Percentiles rank a stretch among this genome's conserved stretches.
Conservation (phyloP, 2,113 vertebrate species). For the Ardeotis arabs region DNA sequence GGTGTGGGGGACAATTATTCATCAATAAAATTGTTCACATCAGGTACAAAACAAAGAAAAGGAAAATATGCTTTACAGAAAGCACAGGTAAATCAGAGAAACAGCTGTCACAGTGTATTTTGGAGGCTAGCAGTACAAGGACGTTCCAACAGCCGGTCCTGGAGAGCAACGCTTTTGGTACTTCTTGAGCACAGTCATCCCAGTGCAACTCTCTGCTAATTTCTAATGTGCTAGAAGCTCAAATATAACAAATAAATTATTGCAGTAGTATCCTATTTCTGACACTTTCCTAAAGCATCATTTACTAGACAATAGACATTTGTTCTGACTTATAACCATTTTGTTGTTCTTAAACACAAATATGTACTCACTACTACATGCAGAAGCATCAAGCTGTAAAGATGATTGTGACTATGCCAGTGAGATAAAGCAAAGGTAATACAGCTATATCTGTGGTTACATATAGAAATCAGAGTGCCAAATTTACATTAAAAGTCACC, state of each 20-base stretch:
- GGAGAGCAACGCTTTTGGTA: background rate
- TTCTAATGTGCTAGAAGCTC: background rate
- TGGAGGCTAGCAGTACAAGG: background rate
- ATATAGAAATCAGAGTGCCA: background rate
- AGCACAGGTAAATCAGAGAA: background rate
- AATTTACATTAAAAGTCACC: slow-evolving; percentile 31
- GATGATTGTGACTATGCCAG: background rate
- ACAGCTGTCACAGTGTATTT: background rate
- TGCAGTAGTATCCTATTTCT: background rate
- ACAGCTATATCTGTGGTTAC: background rate
- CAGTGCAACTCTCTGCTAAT: background rate
- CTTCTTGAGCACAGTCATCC: background rate
- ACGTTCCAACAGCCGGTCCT: background rate
- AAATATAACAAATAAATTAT: background rate
- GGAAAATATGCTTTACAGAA: background rate
- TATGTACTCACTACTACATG: background rate
- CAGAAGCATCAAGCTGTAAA: background rate
- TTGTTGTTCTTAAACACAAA: background rate
- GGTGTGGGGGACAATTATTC: background rate
- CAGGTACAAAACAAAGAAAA: background rate
- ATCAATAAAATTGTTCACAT: background rate
- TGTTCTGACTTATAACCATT: background rate
- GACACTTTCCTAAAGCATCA: background rate
- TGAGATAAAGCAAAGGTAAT: background rate
- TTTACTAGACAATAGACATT: background rate